A percentile compares a stretch with the other conserved stretches of the same genome.
phyloP scores from a whole-genome alignment of 2,888 invertebrate species.

The Oxytorus armatus region DNA sequence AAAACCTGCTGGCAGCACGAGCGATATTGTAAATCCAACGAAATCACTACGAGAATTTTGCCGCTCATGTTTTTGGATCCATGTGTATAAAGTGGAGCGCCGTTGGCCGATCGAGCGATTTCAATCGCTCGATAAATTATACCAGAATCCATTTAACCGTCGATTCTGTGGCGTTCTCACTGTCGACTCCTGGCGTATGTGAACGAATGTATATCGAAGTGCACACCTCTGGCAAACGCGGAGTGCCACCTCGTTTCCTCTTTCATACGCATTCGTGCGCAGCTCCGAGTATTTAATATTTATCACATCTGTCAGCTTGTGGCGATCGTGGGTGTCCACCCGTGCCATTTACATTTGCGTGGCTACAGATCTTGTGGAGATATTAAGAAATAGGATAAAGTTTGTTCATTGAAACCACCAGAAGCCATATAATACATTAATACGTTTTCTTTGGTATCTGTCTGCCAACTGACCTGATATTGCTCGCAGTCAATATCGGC shows the following conservation, averaged over 20 bases:
- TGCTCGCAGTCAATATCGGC: not conserved
- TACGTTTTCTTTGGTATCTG: conserved; percentile 4
- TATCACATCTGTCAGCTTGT: conserved; percentile 52
- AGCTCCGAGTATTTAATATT: conserved; percentile 57
- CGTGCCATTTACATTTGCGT: conserved; percentile 24
- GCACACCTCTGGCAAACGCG: conserved; percentile 47
- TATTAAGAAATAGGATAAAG: conserved; percentile 42
- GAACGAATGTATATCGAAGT: conserved; percentile 50
- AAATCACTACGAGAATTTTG: conserved; percentile 53
- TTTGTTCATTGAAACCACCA: conserved; percentile 35
- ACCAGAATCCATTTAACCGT: conserved; percentile 70
- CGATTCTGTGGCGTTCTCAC: conserved; percentile 59
- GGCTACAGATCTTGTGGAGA: conserved; percentile 19
- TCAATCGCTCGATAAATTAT: conserved; percentile 74
- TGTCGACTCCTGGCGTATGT: conserved; percentile 43
- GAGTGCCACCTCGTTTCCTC: conserved; percentile 51
- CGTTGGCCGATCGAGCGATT: conserved; percentile 52
- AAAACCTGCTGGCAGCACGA: conserved; percentile 26
- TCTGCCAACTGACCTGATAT: conserved; percentile 16
- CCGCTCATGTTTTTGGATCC: conserved; percentile 34
- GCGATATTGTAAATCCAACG: conserved; percentile 39
- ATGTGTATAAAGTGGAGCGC: conserved; percentile 23
- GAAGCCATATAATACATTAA: conserved; percentile 26
- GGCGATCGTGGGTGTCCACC: conserved; percentile 26
- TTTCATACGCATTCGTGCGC: conserved; percentile 45